Base-by-base conservation (phyloP, 2,888 invertebrate species). In the Linnaemya tessellans region DNA sequence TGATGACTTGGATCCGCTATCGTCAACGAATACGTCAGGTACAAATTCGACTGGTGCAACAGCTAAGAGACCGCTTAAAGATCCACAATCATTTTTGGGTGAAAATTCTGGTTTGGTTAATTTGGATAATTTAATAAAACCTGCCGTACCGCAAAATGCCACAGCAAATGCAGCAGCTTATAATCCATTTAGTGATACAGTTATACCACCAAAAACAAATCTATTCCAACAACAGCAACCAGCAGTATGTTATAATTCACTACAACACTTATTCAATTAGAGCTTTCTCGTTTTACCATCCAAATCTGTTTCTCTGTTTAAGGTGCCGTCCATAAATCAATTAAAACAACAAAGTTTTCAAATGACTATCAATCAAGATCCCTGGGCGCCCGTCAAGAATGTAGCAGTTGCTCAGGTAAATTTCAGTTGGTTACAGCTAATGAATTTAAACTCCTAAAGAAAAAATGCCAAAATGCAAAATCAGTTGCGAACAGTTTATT, bases 51-150 rank as follows among this genome's bases (percentile, higher is more conserved):
- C 91, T 41, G 90, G 90, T n/a, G 89, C 91, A 74, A 91, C 90
- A 68, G 78, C 90, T 43, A 91, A 92, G 89, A 91, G 89, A 81
- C 89, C 91, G 86, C 90, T 91, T 78, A 98, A 98, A 93, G 98
- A 98, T 71, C 98, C 99, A 3, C 97, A 98, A 89, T 96, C 97
- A 90, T 99, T 99, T 94, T 95, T 99, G 74, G 99, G 99, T 60
- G 98, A 98, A 93, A 99, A 99, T 94, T 98, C 98, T 13, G 95
- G 96, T 89, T 95, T 99, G 89, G 99, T 99, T 87, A 99, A 99
- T 94, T 94, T 99, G 93, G 99, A 99, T 94, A 98, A 99, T 92
- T 95, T 99, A 91, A 97, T 99, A 89, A 95, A 94, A 89, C 94
- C 95, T 84, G 92, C 91, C 73, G 89, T 90, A 84, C 89, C 92